phyloP scores from a whole-genome alignment of 1,140 invertebrate genomes.

The Phenacoccus solenopsis region DNA sequence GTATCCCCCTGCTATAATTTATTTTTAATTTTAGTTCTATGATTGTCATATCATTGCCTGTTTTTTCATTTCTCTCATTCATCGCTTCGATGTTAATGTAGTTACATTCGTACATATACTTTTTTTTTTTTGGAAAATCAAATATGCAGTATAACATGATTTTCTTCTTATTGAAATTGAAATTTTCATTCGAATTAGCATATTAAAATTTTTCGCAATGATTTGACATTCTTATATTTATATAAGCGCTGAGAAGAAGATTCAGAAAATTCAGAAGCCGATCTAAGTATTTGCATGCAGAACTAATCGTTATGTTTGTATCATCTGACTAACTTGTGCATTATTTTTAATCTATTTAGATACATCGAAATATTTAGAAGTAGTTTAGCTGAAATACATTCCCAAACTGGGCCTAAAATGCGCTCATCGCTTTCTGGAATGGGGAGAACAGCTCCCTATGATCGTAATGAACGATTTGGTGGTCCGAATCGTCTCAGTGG shows the following conservation, averaged over 20 bases:
- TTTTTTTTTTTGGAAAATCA: not conserved
- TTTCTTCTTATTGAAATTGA: too few relatives aligned
- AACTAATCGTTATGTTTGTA: too few relatives aligned
- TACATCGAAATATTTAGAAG: constrained; percentile 92
- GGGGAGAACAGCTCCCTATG: constrained; percentile 64
- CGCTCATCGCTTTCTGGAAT: not conserved
- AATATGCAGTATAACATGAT: too few relatives aligned
- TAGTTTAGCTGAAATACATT: constrained; percentile 52
- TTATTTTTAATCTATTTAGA: constrained; percentile 38
- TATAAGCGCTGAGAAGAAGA: too few relatives aligned
- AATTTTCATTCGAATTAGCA: too few relatives aligned
- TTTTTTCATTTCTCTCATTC: not conserved
- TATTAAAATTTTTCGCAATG: too few relatives aligned
- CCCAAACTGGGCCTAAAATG: constrained; percentile 7
- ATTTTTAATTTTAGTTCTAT: not conserved
- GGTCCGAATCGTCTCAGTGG: constrained; percentile 29
- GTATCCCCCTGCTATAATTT: constrained; percentile 13
- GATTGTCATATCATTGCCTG: not conserved
- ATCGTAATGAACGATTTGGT: constrained; percentile 56
- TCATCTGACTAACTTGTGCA: constrained; percentile 16
- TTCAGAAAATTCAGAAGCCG: too few relatives aligned
- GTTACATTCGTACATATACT: not conserved
- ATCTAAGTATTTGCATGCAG: not conserved
- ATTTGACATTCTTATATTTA: too few relatives aligned
- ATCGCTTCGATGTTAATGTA: not conserved